Evolutionary conservation across 2,797 vertebrate species (phyloP).

Genomic region (Sciurus vulgaris): DNA sequence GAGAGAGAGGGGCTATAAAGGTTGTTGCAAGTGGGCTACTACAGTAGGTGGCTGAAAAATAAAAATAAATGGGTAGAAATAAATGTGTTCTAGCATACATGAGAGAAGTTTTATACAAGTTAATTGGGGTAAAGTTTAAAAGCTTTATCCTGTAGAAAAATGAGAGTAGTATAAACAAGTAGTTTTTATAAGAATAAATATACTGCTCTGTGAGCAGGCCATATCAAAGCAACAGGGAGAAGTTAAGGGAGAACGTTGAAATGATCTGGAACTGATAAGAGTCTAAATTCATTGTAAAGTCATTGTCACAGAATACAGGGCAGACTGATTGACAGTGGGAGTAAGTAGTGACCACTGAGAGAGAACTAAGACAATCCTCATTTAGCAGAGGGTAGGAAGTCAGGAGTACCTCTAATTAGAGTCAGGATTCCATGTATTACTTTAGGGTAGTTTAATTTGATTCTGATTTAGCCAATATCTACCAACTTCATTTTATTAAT

Average conservation of each 20-base stretch:
- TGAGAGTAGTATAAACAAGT: not conserved
- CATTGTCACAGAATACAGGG: not conserved
- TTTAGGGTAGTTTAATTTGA: not conserved
- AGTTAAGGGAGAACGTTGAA: not conserved
- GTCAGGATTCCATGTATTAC: not conserved
- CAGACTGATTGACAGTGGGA: not conserved
- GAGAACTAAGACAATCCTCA: not conserved
- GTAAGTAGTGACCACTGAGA: not conserved
- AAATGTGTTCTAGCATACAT: not conserved
- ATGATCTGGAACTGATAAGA: not conserved
- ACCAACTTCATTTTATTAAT: not conserved
- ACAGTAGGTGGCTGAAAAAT: not conserved
- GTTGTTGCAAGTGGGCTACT: not conserved
- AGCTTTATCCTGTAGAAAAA: not conserved
- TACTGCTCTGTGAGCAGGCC: not conserved
- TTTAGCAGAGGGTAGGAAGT: not conserved
- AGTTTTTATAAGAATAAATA: not conserved
- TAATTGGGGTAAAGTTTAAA: not conserved
- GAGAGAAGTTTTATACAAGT: not conserved
- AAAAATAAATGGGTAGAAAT: not conserved
- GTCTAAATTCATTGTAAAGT: not conserved
- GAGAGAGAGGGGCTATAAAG: not conserved
- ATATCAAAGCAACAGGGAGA: not conserved
- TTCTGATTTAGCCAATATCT: not conserved
- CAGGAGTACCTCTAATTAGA: not conserved